A percentile compares a stretch with the other conserved stretches of the same genome.
phyloP scores from a whole-genome alignment of 2,113 vertebrate genomes.

The Alaudala cheleensis region DNA sequence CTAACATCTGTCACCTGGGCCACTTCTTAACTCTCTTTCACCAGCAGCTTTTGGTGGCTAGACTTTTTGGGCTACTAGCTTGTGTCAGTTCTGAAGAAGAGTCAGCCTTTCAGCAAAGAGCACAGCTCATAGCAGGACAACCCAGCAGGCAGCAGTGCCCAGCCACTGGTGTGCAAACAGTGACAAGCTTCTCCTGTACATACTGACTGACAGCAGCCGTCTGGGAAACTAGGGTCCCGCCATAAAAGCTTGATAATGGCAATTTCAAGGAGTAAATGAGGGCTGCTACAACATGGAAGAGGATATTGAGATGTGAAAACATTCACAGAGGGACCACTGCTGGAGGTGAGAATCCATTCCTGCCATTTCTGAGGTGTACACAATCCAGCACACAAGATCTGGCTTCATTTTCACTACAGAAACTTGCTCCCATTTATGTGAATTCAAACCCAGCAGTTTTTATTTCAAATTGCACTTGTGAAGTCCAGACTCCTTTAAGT shows the following conservation, averaged over 20 bases:
- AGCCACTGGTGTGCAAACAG: background rate
- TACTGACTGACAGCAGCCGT: background rate
- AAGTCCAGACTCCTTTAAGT: background rate
- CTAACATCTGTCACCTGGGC: background rate
- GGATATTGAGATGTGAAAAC: background rate
- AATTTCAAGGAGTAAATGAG: background rate
- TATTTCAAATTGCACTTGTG: constrained; percentile 35
- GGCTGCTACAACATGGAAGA: background rate
- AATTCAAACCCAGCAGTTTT: background rate
- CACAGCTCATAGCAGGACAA: background rate
- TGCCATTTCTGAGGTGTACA: background rate
- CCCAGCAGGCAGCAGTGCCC: background rate
- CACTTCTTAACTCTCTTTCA: background rate
- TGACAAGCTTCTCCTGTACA: background rate
- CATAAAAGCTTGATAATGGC: background rate
- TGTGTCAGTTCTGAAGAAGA: background rate
- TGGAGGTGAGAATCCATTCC: background rate
- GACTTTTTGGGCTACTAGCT: background rate
- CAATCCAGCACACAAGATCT: background rate
- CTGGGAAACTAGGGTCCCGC: background rate
- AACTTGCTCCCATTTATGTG: background rate
- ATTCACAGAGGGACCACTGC: background rate
- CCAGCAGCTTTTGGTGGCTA: background rate
- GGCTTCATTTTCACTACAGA: background rate
- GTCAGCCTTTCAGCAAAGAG: background rate